Conservation (phyloP, 2,797 vertebrate species). For the Argentina silus region DNA sequence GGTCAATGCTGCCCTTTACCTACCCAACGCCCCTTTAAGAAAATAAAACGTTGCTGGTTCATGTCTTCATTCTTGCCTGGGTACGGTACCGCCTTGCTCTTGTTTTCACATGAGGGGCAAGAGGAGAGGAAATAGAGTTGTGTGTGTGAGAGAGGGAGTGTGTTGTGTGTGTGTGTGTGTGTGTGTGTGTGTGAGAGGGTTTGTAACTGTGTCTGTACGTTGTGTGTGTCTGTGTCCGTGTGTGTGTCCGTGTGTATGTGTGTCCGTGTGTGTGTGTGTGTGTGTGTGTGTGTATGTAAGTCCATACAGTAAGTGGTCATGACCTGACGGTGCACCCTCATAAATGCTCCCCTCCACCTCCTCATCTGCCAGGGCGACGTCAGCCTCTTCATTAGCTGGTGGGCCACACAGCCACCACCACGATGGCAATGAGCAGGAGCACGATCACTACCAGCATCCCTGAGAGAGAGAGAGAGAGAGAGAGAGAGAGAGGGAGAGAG, state of each 20-base stretch:
- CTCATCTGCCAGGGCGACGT: not conserved
- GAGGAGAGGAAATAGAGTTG: constrained; percentile 6
- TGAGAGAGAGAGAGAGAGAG: constrained; percentile 55
- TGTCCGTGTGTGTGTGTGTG: not conserved
- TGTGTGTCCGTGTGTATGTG: too few relatives aligned
- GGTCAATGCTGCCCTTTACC: constrained; percentile 24
- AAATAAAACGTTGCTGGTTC: not conserved
- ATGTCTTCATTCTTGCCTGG: not conserved
- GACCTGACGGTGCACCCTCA: constrained; percentile 6
- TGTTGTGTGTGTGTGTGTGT: not conserved
- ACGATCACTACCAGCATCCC: constrained; percentile 96
- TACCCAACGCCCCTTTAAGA: constrained; percentile 5
- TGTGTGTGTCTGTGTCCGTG: too few relatives aligned
- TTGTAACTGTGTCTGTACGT: not conserved
- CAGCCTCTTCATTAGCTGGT: constrained; percentile 53
- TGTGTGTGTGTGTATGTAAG: not conserved
- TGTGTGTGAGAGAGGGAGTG: constrained; percentile 3
- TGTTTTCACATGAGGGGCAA: constrained; percentile 6
- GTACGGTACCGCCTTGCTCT: constrained; percentile 8
- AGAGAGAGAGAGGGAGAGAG: constrained; percentile 8
- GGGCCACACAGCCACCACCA: constrained; percentile 90
- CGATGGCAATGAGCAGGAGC: constrained; percentile 90
- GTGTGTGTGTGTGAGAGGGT: constrained; percentile 3
- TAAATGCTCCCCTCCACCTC: not conserved
- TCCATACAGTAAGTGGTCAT: not conserved